A percentile compares a stretch with the other conserved stretches of the same genome.
Conservation (phyloP, 2,888 invertebrate genomes). For the Lathronympha strigana region DNA sequence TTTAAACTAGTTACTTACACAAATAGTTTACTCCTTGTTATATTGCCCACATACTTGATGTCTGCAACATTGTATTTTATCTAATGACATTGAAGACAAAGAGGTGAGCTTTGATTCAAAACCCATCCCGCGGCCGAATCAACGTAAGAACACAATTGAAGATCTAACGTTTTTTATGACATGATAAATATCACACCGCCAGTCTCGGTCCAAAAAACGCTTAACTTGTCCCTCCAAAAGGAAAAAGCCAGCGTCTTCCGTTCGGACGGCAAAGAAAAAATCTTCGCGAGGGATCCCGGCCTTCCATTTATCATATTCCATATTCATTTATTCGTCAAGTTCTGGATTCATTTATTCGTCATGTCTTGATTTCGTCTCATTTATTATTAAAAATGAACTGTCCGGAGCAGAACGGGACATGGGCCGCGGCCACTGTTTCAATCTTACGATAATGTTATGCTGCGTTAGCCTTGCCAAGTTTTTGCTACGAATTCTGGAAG, state of each 20-base stretch:
- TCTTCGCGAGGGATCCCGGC: conserved; percentile 81
- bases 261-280: conserved; percentile 83
- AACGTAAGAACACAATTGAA: conserved; percentile 71
- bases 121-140: conserved; percentile 56
- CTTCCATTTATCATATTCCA: conserved; percentile 84
- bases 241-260: conserved; percentile 84
- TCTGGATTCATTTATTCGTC: conserved; percentile 85
- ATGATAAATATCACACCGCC: conserved; percentile 82
- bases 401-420: conserved; percentile 78
- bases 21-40: too few species aligned
- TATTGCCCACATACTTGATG: too few species aligned
- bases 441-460: conserved; percentile 81
- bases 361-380: conserved; percentile 85
- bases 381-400: conserved; percentile 86
- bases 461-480: conserved; percentile 63
- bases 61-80: not conserved
- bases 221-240: conserved; percentile 84
- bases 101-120: conserved; percentile 31
- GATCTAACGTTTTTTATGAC: conserved; percentile 73
- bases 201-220: conserved; percentile 79
- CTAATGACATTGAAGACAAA: conserved; percentile 41
- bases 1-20: not conserved
- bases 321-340: conserved; percentile 85
- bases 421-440: conserved; percentile 79
- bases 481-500: conserved; percentile 49